phyloP scores from a whole-genome alignment of 2,113 vertebrate genomes.

The Ploceus nigricollis region DNA sequence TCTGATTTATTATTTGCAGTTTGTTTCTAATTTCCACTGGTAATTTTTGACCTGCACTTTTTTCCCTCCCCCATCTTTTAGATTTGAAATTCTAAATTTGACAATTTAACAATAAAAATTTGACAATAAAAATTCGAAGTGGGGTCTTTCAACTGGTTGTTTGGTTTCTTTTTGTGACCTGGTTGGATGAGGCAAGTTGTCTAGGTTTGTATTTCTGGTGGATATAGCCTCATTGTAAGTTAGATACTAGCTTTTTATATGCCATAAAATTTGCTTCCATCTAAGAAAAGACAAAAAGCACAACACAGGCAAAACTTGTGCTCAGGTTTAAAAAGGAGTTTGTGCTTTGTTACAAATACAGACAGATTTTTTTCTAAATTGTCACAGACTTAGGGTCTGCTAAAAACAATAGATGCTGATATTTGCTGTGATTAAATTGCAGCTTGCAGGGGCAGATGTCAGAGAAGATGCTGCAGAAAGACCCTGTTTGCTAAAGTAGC shows the following conservation, averaged over 20 bases:
- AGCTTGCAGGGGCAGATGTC: neutral
- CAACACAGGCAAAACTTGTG: neutral
- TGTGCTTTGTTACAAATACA: neutral
- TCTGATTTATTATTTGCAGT: slow-evolving; percentile 28
- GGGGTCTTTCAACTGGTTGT: neutral
- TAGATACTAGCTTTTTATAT: neutral
- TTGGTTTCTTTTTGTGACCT: neutral
- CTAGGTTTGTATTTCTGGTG: neutral
- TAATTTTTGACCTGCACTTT: neutral
- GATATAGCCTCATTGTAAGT: neutral
- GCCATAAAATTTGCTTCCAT: neutral
- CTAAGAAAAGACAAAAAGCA: neutral
- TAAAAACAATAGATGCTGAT: neutral
- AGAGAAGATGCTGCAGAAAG: neutral
- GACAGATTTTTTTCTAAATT: neutral
- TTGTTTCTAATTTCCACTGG: neutral
- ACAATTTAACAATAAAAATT: too few relatives aligned
- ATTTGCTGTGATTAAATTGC: neutral
- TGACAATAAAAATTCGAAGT: neutral
- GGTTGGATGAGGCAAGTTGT: neutral
- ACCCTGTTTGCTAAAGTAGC: neutral
- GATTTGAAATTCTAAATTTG: neutral
- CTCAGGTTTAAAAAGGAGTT: neutral
- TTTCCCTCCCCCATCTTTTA: neutral
- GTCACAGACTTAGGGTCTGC: neutral